Evolutionary conservation across 2,113 vertebrate species (phyloP).

Genomic region (Menura novaehollandiae): DNA sequence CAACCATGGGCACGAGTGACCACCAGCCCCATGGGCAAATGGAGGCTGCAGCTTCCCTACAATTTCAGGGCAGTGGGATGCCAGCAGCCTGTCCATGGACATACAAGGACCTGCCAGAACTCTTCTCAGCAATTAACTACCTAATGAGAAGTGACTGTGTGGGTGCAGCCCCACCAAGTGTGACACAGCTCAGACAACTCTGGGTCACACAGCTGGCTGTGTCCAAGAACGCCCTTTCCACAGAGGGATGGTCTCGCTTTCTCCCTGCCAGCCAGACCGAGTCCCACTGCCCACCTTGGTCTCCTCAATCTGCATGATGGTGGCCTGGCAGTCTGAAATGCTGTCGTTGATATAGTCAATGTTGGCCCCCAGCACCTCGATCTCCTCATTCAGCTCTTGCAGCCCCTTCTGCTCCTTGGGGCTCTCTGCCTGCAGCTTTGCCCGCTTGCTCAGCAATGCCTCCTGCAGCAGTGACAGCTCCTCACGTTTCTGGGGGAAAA

Average conservation of each 20-base stretch:
- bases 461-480: conserved; percentile 92
- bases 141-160: neutral
- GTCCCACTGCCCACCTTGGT: conserved; percentile 79
- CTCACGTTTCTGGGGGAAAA: conserved; percentile 87
- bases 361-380: conserved; percentile 93
- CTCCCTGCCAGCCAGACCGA: neutral
- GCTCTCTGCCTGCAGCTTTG: conserved; percentile 81
- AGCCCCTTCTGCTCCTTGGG: conserved; percentile 84
- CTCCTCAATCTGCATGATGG: conserved; percentile 96
- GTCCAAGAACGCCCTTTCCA: neutral
- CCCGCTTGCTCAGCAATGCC: conserved; percentile 80
- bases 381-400: conserved; percentile 91
- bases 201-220: neutral
- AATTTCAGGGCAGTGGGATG: neutral
- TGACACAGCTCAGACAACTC: neutral
- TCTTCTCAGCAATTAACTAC: neutral
- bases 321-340: conserved; percentile 95
- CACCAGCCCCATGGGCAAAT: fast-evolving
- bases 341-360: conserved; percentile 97
- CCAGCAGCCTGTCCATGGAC: neutral
- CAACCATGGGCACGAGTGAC: neutral
- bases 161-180: neutral
- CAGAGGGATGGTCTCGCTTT: neutral
- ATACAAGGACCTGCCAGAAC: neutral
- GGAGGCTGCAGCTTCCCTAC: neutral